Percentiles rank a stretch among this genome's conserved stretches.
These are phyloP conservation scores for Octopus sinensis DNA, from an alignment of 1,140 invertebrate species.

Conservation along the genomic window DNA sequence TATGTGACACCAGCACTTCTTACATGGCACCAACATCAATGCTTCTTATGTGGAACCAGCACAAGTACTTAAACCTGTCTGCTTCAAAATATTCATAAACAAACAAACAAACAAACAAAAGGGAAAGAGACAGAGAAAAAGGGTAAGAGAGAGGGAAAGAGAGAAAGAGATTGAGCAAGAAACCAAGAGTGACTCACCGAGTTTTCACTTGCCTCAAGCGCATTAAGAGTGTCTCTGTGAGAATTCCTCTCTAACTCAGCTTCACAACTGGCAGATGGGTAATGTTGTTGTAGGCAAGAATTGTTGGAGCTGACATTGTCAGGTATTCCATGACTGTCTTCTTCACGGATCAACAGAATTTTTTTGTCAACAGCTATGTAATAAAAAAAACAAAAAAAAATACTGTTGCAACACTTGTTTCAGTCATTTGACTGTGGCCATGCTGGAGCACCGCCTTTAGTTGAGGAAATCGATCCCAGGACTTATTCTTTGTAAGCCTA, in stretches of 20 bases:
- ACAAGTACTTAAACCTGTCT: background rate
- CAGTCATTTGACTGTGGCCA: too few relatives aligned
- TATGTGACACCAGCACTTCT: background rate
- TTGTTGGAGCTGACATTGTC: too few relatives aligned
- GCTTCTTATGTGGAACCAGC: background rate
- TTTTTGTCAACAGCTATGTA: too few relatives aligned
- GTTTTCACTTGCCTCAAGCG: conserved; percentile 53
- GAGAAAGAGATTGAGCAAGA: too few relatives aligned
- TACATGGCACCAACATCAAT: background rate
- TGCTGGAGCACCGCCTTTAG: too few relatives aligned
- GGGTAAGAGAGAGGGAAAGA: background rate
- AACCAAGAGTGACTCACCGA: conserved; percentile 40
- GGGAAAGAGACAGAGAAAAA: background rate
- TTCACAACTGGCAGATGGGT: conserved; percentile 33
- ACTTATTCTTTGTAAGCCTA: too few relatives aligned
- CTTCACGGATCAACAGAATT: too few relatives aligned
- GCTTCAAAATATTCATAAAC: background rate
- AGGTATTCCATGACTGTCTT: too few relatives aligned
- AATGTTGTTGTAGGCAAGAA: too few relatives aligned
- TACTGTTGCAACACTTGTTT: too few relatives aligned
- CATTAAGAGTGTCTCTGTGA: conserved; percentile 53
- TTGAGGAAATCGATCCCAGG: too few relatives aligned
- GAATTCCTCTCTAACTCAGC: conserved; percentile 54
- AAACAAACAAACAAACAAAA: background rate
- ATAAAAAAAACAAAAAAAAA: too few relatives aligned